A percentile compares a stretch with the other conserved stretches of the same genome.
Conservation (phyloP, 2,888 invertebrate species). For the Oligia strigilis region DNA sequence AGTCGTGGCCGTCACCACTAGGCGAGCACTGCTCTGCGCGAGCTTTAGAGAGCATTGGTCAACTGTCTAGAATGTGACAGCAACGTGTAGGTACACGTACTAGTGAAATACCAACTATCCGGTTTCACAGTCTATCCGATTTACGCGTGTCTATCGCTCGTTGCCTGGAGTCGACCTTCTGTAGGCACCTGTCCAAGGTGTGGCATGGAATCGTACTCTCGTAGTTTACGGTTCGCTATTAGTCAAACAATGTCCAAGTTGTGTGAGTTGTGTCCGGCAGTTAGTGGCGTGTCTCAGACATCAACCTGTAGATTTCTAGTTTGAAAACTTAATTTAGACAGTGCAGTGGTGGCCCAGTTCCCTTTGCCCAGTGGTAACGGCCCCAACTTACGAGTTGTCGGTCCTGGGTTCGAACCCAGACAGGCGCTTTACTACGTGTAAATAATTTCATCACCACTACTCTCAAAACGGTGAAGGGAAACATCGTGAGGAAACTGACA, state of each 20-base stretch:
- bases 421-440: not conserved
- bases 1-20: too few species aligned
- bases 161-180: constrained; percentile 9
- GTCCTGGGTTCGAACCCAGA: not conserved
- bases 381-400: not conserved
- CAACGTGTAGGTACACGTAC: not conserved
- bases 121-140: not conserved
- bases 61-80: not conserved
- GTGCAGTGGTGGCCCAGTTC: not conserved
- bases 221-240: constrained; percentile 76
- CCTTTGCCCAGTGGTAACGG: not conserved
- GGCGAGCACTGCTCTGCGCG: too few species aligned
- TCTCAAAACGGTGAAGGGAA: not conserved
- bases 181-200: not conserved
- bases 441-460: not conserved
- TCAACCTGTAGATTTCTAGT: constrained; percentile 56
- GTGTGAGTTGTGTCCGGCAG: constrained; percentile 73
- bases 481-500: not conserved
- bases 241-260: constrained; percentile 83
- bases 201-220: constrained; percentile 55
- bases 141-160: not conserved
- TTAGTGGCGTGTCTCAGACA: constrained; percentile 67
- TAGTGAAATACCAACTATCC: not conserved
- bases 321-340: constrained; percentile 28
- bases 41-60: too few species aligned